Percentiles rank a stretch among this genome's conserved stretches.
These are phyloP conservation scores for Frankliniella intonsa DNA, from an alignment of 2,888 invertebrate species.

Conservation along the genomic window DNA sequence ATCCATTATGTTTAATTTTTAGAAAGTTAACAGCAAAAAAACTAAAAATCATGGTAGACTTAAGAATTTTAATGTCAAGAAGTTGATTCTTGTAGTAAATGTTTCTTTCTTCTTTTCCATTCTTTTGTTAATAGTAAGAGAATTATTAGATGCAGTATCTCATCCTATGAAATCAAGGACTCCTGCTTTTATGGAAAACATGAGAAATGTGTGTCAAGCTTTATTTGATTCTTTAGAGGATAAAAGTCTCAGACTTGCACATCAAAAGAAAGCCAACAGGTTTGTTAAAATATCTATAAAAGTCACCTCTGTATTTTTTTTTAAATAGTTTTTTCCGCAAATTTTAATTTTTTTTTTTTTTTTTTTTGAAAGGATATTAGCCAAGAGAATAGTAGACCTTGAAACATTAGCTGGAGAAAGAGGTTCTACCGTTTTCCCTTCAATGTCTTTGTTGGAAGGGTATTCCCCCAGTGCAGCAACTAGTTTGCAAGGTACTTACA, in stretches of 20 bases:
- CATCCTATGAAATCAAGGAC: slow-evolving; percentile 54
- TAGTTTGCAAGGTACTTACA: background rate
- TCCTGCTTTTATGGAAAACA: slow-evolving; percentile 65
- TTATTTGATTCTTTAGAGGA: slow-evolving; percentile 80
- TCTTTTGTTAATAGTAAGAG: slow-evolving; percentile 57
- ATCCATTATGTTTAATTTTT: slow-evolving; percentile 10
- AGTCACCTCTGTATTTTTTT: slow-evolving; percentile 1
- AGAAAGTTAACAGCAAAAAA: background rate
- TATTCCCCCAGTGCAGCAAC: slow-evolving; percentile 48
- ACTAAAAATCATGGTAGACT: no score
- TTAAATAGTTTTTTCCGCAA: background rate
- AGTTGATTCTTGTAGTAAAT: background rate
- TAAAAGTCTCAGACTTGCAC: slow-evolving; percentile 75
- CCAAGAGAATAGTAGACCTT: slow-evolving; percentile 73
- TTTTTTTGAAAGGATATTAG: slow-evolving; percentile 60
- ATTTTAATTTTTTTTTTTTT: slow-evolving; percentile 7
- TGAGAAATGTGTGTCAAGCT: slow-evolving; percentile 71
- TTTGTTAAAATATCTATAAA: slow-evolving; percentile 43
- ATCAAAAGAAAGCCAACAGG: slow-evolving; percentile 84
- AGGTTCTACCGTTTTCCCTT: slow-evolving; percentile 56
- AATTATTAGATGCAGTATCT: slow-evolving; percentile 62
- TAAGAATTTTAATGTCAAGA: no score
- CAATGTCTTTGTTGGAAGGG: slow-evolving; percentile 62
- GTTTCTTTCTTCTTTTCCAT: slow-evolving; percentile 22
- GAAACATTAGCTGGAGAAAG: slow-evolving; percentile 66